These are phyloP conservation scores for Pseudomyrmex pallidus DNA, from an alignment of 1,140 invertebrate species.

Conservation along the genomic window DNA sequence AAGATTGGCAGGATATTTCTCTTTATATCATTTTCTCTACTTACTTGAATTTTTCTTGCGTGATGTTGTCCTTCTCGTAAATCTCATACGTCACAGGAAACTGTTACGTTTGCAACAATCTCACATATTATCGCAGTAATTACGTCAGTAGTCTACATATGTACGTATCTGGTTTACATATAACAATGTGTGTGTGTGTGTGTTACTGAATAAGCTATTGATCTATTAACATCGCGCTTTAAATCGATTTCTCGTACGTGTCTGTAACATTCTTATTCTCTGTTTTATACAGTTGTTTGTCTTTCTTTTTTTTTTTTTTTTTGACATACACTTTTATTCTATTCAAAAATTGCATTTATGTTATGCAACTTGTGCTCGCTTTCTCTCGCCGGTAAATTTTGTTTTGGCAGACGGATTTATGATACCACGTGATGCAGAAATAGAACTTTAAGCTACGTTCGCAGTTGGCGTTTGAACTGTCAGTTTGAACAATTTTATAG, in stretches of 20 bases:
- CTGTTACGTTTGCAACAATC: conserved; percentile 2
- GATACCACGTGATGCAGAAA: conserved; percentile 20
- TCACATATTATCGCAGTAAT: neutral
- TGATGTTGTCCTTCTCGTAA: conserved; percentile 23
- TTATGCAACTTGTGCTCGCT: neutral
- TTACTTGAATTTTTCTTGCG: neutral
- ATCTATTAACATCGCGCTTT: neutral
- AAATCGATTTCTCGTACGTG: neutral
- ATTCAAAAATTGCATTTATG: neutral
- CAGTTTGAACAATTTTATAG: too few relatives aligned
- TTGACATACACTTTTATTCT: neutral
- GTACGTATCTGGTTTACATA: conserved; percentile 22
- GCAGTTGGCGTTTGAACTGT: neutral
- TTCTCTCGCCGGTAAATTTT: neutral
- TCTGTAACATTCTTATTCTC: neutral
- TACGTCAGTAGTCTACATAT: conserved; percentile 18
- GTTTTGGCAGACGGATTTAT: conserved; percentile 31
- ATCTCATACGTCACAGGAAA: neutral
- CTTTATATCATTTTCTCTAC: neutral
- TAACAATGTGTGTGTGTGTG: neutral
- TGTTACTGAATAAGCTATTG: neutral
- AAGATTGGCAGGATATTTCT: neutral
- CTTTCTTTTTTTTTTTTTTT: neutral
- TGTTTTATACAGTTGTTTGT: neutral
- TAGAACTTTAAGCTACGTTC: conserved; percentile 31